Evolutionary conservation across 2,113 vertebrate genomes (phyloP).

Genomic region (Petrocephalus microphthalmus): DNA sequence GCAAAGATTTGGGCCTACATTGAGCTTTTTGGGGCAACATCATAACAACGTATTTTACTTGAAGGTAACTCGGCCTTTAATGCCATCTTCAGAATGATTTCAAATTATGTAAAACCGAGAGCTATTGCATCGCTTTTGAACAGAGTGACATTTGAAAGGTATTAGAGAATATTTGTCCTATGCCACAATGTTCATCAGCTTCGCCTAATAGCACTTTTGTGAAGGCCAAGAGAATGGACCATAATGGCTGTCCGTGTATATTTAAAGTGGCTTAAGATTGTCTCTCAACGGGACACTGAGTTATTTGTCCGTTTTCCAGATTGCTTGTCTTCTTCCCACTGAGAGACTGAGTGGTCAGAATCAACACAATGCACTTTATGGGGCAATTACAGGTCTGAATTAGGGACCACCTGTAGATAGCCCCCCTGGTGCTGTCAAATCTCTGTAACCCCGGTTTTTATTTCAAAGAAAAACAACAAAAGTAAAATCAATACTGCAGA

Average conservation of each 20-base stretch:
- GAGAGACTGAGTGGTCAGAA: slow-evolving; percentile 60
- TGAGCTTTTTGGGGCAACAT: background rate
- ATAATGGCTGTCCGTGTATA: slow-evolving; percentile 47
- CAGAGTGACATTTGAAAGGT: slow-evolving; percentile 59
- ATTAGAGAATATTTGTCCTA: slow-evolving; percentile 53
- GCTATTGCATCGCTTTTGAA: slow-evolving; percentile 49
- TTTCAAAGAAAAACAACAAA: slow-evolving; percentile 39
- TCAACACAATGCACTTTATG: slow-evolving; percentile 57
- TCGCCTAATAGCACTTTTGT: slow-evolving; percentile 51
- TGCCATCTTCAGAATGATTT: slow-evolving; percentile 13
- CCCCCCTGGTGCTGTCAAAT: slow-evolving; percentile 37
- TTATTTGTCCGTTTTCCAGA: slow-evolving; percentile 50
- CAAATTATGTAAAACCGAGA: slow-evolving; percentile 18
- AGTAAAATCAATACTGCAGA: slow-evolving; percentile 42
- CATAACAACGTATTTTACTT: slow-evolving; percentile 1
- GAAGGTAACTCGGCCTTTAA: background rate
- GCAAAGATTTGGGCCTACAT: background rate
- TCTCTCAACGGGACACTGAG: slow-evolving; percentile 55
- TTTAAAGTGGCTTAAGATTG: slow-evolving; percentile 56
- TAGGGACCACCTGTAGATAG: slow-evolving; percentile 66
- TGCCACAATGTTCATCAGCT: slow-evolving; percentile 58
- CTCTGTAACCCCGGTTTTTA: slow-evolving; percentile 43
- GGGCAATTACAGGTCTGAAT: slow-evolving; percentile 63
- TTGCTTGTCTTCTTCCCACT: slow-evolving; percentile 56
- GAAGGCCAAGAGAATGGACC: slow-evolving; percentile 47